phyloP scores from a whole-genome alignment of 2,797 vertebrate species.

The Melopsittacus undulatus region DNA sequence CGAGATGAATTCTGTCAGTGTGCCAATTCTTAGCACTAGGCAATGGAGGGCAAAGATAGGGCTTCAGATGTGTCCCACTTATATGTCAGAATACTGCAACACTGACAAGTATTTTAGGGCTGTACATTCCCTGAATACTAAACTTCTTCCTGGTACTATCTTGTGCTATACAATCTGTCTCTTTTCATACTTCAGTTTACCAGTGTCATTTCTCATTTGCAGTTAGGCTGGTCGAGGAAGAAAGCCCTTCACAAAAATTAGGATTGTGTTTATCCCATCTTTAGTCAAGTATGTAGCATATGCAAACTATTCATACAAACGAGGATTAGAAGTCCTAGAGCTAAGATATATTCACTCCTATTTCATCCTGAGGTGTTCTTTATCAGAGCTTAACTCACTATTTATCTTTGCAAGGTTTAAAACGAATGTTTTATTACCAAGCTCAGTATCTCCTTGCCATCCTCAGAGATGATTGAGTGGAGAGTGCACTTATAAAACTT shows the following conservation, averaged over 20 bases:
- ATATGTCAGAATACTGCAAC: slow-evolving; percentile 50
- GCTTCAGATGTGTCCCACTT: slow-evolving; percentile 50
- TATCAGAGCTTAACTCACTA: slow-evolving; percentile 9
- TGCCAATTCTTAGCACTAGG: slow-evolving; percentile 25
- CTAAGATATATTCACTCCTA: background rate
- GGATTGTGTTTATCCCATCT: background rate
- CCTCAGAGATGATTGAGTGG: slow-evolving; percentile 12
- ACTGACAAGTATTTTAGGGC: slow-evolving; percentile 51
- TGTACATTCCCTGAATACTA: slow-evolving; percentile 19
- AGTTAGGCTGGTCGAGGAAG: background rate
- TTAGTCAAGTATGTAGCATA: background rate
- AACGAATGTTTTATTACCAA: slow-evolving; percentile 29
- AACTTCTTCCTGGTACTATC: background rate
- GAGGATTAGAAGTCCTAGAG: background rate
- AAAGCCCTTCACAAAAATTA: background rate
- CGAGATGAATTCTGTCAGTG: slow-evolving; percentile 45
- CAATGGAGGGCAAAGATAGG: slow-evolving; percentile 45
- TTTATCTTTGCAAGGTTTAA: slow-evolving; percentile 28
- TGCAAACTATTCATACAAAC: background rate
- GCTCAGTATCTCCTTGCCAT: background rate
- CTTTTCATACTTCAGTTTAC: background rate
- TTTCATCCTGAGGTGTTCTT: slow-evolving; percentile 3
- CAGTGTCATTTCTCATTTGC: background rate
- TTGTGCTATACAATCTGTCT: background rate
- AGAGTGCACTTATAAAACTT: slow-evolving; percentile 47